phyloP scores from a whole-genome alignment of 2,888 invertebrate genomes.

The Pseudanteris insignis region DNA sequence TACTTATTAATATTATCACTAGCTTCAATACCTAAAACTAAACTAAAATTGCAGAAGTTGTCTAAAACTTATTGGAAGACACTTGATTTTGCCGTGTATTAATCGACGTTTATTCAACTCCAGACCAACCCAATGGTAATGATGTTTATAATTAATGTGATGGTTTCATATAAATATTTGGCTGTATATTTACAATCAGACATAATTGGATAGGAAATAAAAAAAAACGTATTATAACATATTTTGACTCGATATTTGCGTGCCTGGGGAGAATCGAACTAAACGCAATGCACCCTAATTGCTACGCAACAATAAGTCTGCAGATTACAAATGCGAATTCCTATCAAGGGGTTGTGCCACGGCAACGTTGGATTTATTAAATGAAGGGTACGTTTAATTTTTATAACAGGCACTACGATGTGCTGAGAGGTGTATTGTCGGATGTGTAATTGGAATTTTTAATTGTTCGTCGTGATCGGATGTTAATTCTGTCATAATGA shows the following conservation, averaged over 20 bases:
- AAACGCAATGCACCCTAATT: slow-evolving; percentile 35
- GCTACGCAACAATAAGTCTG: slow-evolving; percentile 34
- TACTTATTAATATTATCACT: too few relatives aligned
- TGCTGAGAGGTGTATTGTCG: slow-evolving; percentile 12
- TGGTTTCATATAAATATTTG: too few relatives aligned
- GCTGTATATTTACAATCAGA: too few relatives aligned
- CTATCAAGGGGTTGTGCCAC: slow-evolving; percentile 14
- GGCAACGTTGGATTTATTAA: slow-evolving; percentile 21
- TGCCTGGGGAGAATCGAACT: slow-evolving; percentile 6
- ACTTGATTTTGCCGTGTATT: too few relatives aligned
- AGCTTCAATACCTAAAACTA: too few relatives aligned
- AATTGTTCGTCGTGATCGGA: slow-evolving; percentile 6
- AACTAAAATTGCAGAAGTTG: too few relatives aligned
- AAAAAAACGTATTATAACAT: too few relatives aligned
- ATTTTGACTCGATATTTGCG: slow-evolving; percentile 9
- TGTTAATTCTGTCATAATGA: slow-evolving; percentile 8
- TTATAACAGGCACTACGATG: slow-evolving; percentile 7
- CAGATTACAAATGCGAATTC: slow-evolving; percentile 34
- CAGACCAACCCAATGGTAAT: too few relatives aligned
- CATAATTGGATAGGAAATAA: too few relatives aligned
- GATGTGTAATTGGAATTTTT: slow-evolving; percentile 11
- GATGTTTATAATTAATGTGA: too few relatives aligned
- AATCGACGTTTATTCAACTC: too few relatives aligned
- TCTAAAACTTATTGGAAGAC: too few relatives aligned
- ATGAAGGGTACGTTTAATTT: slow-evolving; percentile 19